These are phyloP conservation scores for Pterophyllum scalare DNA, from an alignment of 2,113 vertebrate genomes.

Conservation along the genomic window DNA sequence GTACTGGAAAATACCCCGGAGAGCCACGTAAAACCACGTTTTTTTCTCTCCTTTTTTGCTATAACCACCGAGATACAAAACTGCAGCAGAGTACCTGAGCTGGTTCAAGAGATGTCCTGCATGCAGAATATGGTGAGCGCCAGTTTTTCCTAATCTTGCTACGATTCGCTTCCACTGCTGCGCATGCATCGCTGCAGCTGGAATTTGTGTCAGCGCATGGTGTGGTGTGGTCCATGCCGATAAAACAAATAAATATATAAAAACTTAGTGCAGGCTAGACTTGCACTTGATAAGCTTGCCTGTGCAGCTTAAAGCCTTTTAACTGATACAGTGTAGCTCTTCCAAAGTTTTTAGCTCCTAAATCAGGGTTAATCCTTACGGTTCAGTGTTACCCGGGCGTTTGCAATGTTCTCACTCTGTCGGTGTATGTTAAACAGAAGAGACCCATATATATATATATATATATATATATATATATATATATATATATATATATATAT, in stretches of 20 bases:
- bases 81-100: conserved; percentile 23
- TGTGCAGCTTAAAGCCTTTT: conserved; percentile 6
- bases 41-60: neutral
- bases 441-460: neutral
- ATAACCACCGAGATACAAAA: conserved; percentile 4
- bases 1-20: conserved; percentile 13
- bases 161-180: neutral
- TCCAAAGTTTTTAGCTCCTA: neutral
- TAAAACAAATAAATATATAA: neutral
- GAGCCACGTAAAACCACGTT: conserved; percentile 28
- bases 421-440: neutral
- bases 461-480: neutral
- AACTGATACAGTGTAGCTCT: neutral
- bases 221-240: neutral
- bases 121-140: conserved; percentile 65
- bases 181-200: conserved; percentile 6
- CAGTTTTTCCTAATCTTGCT: neutral
- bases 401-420: neutral
- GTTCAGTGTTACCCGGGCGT: neutral
- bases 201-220: neutral
- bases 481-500: neutral
- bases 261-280: neutral
- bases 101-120: conserved; percentile 60
- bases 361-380: conserved; percentile 21
- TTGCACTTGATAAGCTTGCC: neutral